These are phyloP conservation scores for Bubo bubo DNA, from an alignment of 2,113 vertebrate species.

Conservation along the genomic window DNA sequence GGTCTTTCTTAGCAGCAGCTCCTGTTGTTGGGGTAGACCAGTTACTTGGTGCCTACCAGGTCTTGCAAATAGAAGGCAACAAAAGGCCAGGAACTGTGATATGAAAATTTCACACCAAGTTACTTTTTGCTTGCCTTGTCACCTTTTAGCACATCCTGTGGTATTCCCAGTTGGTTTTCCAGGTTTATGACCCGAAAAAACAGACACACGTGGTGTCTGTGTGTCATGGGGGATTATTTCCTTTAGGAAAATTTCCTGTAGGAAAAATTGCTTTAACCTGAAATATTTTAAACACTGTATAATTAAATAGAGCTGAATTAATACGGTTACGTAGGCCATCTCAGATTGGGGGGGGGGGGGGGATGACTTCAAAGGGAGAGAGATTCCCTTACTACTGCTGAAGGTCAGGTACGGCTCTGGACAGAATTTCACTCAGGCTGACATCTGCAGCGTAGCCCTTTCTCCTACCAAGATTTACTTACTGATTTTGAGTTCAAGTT, in stretches of 20 bases:
- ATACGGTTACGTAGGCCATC: not conserved
- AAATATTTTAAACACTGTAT: not conserved
- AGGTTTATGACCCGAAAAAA: not conserved
- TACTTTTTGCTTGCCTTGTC: not conserved
- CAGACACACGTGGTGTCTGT: not conserved
- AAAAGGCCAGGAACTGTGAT: not conserved
- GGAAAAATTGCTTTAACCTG: not conserved
- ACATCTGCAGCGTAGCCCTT: not conserved
- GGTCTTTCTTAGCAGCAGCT: not conserved
- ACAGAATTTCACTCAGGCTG: not conserved
- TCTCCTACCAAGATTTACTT: not conserved
- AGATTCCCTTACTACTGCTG: not conserved
- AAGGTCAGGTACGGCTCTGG: not conserved
- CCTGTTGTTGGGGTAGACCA: not conserved
- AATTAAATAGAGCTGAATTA: not conserved
- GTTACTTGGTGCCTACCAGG: rapidly evolving
- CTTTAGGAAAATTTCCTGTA: not conserved
- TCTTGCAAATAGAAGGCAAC: not conserved
- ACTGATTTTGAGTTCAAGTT: not conserved
- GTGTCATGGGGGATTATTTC: not conserved
- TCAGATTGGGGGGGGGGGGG: not conserved
- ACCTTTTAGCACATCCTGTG: not conserved
- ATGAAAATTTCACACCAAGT: not conserved
- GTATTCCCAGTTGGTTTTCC: not conserved
- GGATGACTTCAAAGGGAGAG: not conserved